Evolutionary conservation across 1,140 invertebrate genomes (phyloP).

Genomic region (Drosophila sturtevanti): DNA sequence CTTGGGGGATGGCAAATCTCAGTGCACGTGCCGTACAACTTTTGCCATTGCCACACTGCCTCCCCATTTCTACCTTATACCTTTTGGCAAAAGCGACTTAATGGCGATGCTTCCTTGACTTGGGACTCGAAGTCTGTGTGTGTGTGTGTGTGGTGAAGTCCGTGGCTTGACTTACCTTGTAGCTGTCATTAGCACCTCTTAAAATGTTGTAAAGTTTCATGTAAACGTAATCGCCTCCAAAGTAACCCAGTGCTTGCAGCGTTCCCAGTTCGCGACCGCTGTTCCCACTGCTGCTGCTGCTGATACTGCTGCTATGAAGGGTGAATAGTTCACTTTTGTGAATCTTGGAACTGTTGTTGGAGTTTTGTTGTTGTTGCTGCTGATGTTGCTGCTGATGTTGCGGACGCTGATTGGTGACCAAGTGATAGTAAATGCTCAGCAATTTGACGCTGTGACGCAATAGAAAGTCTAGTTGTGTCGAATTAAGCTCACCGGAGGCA

Average conservation of each 20-base stretch:
- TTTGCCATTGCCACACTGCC: constrained; percentile 58
- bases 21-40: constrained; percentile 70
- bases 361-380: constrained; percentile 5
- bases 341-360: constrained; percentile 68
- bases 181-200: constrained; percentile 89
- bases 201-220: constrained; percentile 89
- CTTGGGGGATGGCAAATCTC: constrained; percentile 62
- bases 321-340: constrained; percentile 84
- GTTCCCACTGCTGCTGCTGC: constrained; percentile 25
- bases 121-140: not conserved
- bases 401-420: constrained; percentile 86
- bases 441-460: constrained; percentile 87
- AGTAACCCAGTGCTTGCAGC: constrained; percentile 84
- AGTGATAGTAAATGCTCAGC: constrained; percentile 89
- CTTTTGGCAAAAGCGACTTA: constrained; percentile 47
- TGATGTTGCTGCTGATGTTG: constrained; percentile 12
- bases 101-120: constrained; percentile 49
- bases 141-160: constrained; percentile 24
- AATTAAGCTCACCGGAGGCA: constrained; percentile 38
- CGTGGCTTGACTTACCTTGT: constrained; percentile 85
- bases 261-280: constrained; percentile 45
- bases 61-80: no score
- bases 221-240: constrained; percentile 88
- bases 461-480: constrained; percentile 78
- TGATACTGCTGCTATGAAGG: constrained; percentile 41